Evolutionary conservation across 2,797 vertebrate species (phyloP), one percentile per base, ranked within the genome.

Genomic region (Percopsis omiscomaycus): DNA sequence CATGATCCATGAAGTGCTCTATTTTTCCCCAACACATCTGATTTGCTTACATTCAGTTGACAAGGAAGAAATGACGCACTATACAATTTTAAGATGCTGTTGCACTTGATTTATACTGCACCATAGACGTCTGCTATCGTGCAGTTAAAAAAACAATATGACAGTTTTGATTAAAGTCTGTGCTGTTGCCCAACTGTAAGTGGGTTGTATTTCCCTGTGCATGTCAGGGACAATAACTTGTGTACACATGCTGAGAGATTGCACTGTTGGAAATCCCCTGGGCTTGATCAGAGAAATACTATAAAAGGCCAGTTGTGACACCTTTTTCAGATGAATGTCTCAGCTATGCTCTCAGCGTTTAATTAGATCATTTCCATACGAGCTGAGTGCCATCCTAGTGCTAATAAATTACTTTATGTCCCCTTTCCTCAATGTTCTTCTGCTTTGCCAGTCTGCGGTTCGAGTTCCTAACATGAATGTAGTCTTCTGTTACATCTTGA

Each of bases 131-230:
- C 30, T 55, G 14, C n/a, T 32, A 14, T 37, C 29, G 30, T 10
- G 54, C 14, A n/a, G 54, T 55, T 32, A 55, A 32, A 55, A 37
- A 14, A 6, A 32, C 53, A 55, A 37, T 55, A 29, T 55, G 30
- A 37, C 29, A 27, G 14, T 55, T 29, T 55, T n/a, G 13, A 55
- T 30, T 55, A 9, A 55, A 6, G 14, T 32, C 28, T 55, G 12
- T 22, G 30, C 53, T 49, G 5, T 15, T 49, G 48, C 3, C 14
- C 15, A 49, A 37, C 32, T 37, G 32, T 37, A 50, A 50, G 15
- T 22, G 14, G 47, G 15, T 48, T 48, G 49, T 50, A 50, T 22
- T 22, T 22, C 16, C 3, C 5, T 9, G 15, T 50, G 49, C 15
- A 50, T 15, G 49, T 55, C n/a, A 3, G 55, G 2, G 37, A 57